Conservation (phyloP, 1,140 invertebrate species). For the Zaprionus kolodkinae region DNA sequence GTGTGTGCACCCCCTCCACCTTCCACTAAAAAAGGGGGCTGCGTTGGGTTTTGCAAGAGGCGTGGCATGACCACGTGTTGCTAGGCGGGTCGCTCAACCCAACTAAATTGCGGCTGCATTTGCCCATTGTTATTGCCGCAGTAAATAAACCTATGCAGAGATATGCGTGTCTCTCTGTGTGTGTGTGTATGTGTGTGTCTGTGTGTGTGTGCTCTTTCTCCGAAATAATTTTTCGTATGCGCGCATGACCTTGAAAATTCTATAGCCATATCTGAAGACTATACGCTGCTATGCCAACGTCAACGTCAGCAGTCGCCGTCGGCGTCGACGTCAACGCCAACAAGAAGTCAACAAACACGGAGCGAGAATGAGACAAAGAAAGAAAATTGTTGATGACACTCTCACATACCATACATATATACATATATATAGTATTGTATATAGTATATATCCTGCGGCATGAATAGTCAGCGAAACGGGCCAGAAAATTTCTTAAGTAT, state of each 20-base stretch:
- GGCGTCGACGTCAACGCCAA: conserved; percentile 7
- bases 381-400: conserved; percentile 24
- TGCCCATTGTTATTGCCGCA: conserved; percentile 19
- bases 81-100: conserved; percentile 54
- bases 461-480: not conserved
- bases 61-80: conserved; percentile 49
- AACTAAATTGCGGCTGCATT: not conserved
- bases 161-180: not conserved
- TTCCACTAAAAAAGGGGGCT: not conserved
- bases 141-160: conserved; percentile 14
- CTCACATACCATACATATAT: not conserved
- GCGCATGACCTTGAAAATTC: conserved; percentile 41
- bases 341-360: conserved; percentile 41
- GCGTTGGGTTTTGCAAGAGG: conserved; percentile 11
- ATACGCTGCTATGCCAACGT: conserved; percentile 8
- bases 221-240: conserved; percentile 38
- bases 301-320: not conserved
- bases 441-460: not conserved
- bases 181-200: not conserved
- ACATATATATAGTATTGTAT: not conserved
- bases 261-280: conserved; percentile 34
- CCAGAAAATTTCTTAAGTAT: not conserved
- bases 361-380: conserved; percentile 10
- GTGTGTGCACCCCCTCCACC: conserved; percentile 5
- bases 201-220: not conserved